These are phyloP conservation scores for Diplazon laetatorius DNA, from an alignment of 2,888 invertebrate genomes.

Conservation along the genomic window DNA sequence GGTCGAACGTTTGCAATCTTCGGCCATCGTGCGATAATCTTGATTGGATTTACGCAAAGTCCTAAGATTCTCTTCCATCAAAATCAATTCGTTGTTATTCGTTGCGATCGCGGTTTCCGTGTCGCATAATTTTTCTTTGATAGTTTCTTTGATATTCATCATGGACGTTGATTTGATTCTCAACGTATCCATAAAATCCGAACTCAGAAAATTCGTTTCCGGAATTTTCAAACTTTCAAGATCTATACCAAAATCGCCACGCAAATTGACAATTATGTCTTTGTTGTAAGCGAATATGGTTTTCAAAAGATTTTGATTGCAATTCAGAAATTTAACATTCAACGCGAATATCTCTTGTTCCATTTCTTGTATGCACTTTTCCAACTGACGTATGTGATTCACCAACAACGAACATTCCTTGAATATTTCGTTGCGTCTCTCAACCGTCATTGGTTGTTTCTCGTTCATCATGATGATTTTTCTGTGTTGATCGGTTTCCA, in stretches of 20 bases:
- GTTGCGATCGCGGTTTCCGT: constrained; percentile 56
- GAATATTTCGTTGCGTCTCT: constrained; percentile 72
- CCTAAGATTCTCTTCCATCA: constrained; percentile 66
- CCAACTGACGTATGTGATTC: constrained; percentile 71
- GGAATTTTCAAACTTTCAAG: constrained; percentile 74
- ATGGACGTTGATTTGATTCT: constrained; percentile 58
- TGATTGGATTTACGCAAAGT: constrained; percentile 64
- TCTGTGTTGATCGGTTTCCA: constrained; percentile 58
- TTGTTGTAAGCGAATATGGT: constrained; percentile 75
- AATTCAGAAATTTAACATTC: constrained; percentile 74
- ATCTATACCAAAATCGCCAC: constrained; percentile 63
- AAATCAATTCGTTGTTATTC: constrained; percentile 63
- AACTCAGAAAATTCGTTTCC: constrained; percentile 69
- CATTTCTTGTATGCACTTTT: constrained; percentile 75
- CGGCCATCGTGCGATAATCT: constrained; percentile 63
- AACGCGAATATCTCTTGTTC: constrained; percentile 74
- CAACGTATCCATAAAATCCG: constrained; percentile 68
- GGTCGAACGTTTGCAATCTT: constrained; percentile 68
- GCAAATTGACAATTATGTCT: constrained; percentile 72
- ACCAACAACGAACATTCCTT: constrained; percentile 71
- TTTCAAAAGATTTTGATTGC: constrained; percentile 73
- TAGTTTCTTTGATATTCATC: constrained; percentile 62
- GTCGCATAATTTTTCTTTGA: constrained; percentile 58
- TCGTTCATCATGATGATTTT: constrained; percentile 70
- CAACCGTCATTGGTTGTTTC: constrained; percentile 74